Conservation (phyloP, 2,113 vertebrate species). For the Phodopus roborovskii region DNA sequence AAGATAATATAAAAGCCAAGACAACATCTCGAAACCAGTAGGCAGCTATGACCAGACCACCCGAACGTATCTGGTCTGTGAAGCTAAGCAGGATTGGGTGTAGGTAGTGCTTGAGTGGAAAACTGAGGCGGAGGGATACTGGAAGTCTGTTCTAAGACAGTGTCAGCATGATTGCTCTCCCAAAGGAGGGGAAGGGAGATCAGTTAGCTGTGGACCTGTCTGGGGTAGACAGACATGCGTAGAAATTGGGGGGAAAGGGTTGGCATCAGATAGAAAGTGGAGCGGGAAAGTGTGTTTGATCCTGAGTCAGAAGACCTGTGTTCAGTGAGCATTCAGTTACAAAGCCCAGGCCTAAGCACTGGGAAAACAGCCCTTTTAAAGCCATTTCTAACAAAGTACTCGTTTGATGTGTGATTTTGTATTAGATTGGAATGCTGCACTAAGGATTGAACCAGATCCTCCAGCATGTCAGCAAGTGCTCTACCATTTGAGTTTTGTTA, state of each 20-base stretch:
- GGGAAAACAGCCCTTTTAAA: not conserved
- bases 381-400: slow-evolving; percentile 1
- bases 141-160: not conserved
- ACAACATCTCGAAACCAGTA: slow-evolving; percentile 3
- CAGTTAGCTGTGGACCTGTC: not conserved
- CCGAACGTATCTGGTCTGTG: not conserved
- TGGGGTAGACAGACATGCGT: not conserved
- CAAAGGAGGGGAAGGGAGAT: not conserved
- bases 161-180: not conserved
- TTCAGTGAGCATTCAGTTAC: not conserved
- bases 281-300: not conserved
- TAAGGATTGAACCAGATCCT: not conserved
- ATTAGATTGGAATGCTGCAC: not conserved
- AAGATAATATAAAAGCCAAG: slow-evolving; percentile 41
- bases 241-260: not conserved
- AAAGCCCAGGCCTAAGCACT: not conserved
- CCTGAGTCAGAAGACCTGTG: not conserved
- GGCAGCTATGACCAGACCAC: not conserved
- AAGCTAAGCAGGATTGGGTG: too few relatives aligned
- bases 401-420: not conserved
- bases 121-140: not conserved
- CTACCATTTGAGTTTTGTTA: not conserved
- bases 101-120: not conserved
- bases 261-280: not conserved
- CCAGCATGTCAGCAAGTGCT: not conserved